Base-by-base conservation (phyloP, 2,888 invertebrate genomes). In the Hirudinaria manillensis region DNA sequence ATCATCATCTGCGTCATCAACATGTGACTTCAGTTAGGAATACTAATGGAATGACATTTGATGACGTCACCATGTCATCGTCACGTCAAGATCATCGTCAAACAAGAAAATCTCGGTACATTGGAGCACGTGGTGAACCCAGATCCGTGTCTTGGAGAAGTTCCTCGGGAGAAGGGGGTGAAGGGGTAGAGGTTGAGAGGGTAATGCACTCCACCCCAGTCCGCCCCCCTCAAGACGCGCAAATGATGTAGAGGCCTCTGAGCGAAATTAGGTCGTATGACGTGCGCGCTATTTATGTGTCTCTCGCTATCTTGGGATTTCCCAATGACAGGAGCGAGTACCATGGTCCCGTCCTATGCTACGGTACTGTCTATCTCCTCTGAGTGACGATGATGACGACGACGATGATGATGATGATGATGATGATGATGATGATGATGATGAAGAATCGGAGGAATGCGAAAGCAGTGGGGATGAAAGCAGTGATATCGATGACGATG, bases 361-460 rank as follows among this genome's bases (percentile, higher is more conserved):
- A 7, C n/a, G 24, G 10, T 29, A 19, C 24, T 29, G 24, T 7
- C 61, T 27, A 19, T n/a, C 19, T 61, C 3, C 10, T 45, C 45
- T 4, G 45, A 10, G 13, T 45, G 45, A 4, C 13, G 45, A 7
- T 16, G 10, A 68, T 29, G n/a, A 68, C 34, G 68, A 68, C 16
- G 68, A 61, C 10, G 68, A 29, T 68, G 68, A n/a, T 56, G 73
- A 6, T 73, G 73, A 65, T 38, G 61, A 65, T 29, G 73, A 61
- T 24, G 73, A 65, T 65, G 61, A 61, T 38, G 38, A 65, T 61
- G 27, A 38, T 51, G 70, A 56, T 3, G 70, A 81, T 79, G 83
- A 70, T n/a, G 70, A 70, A 4, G 38, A 70, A 3, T 34, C 6
- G 3, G 38, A 45, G 4, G 38, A 70, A 6, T 3, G 6, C 24